phyloP scores from a whole-genome alignment of 2,797 vertebrate genomes.

The Melanotaenia maccullochi region DNA sequence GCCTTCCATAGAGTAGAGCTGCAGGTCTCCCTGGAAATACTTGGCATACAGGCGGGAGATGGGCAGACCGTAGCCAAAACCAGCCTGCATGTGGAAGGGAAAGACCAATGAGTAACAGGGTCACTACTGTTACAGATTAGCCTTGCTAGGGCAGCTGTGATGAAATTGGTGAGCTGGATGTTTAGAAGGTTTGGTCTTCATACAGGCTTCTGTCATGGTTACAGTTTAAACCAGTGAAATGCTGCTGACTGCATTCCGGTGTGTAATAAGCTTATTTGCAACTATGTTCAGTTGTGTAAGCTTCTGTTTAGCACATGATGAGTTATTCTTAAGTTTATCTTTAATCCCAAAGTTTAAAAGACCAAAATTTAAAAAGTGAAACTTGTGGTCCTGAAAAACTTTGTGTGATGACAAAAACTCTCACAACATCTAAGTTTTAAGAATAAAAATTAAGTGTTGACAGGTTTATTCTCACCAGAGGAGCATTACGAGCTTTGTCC shows the following conservation, averaged over 20 bases:
- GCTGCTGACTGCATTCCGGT: slow-evolving; percentile 25
- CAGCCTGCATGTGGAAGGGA: slow-evolving; percentile 84
- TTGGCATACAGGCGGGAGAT: slow-evolving; percentile 98
- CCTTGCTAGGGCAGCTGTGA: background rate
- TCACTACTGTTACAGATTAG: slow-evolving; percentile 4
- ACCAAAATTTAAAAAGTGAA: background rate
- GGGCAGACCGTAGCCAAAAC: slow-evolving; percentile 97
- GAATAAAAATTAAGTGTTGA: background rate
- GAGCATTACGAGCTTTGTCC: slow-evolving; percentile 89
- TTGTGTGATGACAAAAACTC: background rate
- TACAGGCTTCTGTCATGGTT: slow-evolving; percentile 16
- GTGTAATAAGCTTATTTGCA: slow-evolving; percentile 51
- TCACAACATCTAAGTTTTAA: background rate
- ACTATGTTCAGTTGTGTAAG: slow-evolving; percentile 17
- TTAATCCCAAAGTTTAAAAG: slow-evolving; percentile 4
- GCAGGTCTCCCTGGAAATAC: slow-evolving; percentile 97
- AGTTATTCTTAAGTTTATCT: slow-evolving; percentile 7
- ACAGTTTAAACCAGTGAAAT: slow-evolving; percentile 31
- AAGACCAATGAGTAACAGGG: background rate
- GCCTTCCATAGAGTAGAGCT: slow-evolving; percentile 96
- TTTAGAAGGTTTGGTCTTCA: background rate
- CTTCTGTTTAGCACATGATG: background rate
- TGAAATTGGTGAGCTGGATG: background rate
- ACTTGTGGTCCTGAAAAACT: background rate
- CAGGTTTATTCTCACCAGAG: slow-evolving; percentile 86